These are phyloP conservation scores for Zaprionus africanus DNA, from an alignment of 1,140 invertebrate species.

Conservation along the genomic window DNA sequence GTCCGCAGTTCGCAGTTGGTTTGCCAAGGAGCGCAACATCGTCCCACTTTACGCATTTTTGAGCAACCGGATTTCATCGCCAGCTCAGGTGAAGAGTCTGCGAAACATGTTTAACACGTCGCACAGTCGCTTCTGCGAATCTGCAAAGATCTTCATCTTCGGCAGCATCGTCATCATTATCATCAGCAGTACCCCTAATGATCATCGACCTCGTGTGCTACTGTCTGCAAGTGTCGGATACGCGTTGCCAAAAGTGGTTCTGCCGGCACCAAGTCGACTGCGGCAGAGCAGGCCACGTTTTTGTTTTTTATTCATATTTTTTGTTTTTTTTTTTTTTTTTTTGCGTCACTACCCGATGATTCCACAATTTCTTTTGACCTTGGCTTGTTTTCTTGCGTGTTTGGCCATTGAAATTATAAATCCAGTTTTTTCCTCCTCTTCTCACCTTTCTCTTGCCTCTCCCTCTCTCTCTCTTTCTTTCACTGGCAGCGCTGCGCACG, in stretches of 20 bases:
- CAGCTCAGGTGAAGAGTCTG: constrained; percentile 26
- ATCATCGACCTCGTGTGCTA: constrained; percentile 15
- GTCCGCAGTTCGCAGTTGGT: constrained; percentile 25
- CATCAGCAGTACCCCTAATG: constrained; percentile 1
- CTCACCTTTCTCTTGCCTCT: constrained; percentile 19
- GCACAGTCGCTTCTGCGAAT: constrained; percentile 41
- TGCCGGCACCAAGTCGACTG: constrained; percentile 29
- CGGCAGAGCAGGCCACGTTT: constrained; percentile 30
- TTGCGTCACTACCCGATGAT: constrained; percentile 26
- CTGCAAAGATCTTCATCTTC: constrained; percentile 46
- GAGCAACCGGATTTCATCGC: constrained; percentile 68
- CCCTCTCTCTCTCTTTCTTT: constrained; percentile 73
- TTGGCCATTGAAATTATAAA: constrained; percentile 68
- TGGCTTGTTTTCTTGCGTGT: constrained; percentile 77
- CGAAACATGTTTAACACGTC: constrained; percentile 77
- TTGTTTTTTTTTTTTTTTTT: constrained; percentile 8
- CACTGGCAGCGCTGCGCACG: constrained; percentile 50
- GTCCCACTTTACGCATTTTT: constrained; percentile 80
- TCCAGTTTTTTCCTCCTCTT: constrained; percentile 29
- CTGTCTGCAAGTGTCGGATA: constrained; percentile 52
- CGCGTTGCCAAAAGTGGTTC: constrained; percentile 60
- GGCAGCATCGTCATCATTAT: background rate
- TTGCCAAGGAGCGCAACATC: constrained; percentile 73
- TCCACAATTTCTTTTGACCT: constrained; percentile 80
- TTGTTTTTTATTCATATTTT: constrained; percentile 2